Percentiles rank a stretch among this genome's conserved stretches.
Evolutionary conservation across 2,888 invertebrate species (phyloP).

Genomic region (Coenonympha glycerion): DNA sequence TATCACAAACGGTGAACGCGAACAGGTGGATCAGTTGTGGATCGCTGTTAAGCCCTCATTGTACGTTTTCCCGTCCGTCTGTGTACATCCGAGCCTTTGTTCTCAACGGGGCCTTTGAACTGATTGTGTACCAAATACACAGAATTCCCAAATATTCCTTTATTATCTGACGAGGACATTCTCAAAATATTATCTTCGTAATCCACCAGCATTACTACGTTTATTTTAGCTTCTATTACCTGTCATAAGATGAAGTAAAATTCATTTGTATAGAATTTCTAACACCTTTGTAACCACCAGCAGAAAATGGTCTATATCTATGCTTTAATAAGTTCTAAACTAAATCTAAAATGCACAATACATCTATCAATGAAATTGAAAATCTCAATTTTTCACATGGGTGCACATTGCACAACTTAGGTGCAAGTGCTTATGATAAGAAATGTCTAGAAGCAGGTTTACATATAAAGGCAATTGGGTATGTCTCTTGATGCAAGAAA

Average conservation of each 20-base stretch:
- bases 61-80: slow-evolving; percentile 29
- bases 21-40: slow-evolving; percentile 10
- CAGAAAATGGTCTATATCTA: no score
- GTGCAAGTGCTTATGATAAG: no score
- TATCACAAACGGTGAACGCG: not conserved
- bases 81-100: slow-evolving; percentile 32
- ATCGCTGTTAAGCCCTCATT: slow-evolving; percentile 9
- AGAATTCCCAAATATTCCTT: slow-evolving; percentile 32
- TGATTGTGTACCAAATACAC: slow-evolving; percentile 29
- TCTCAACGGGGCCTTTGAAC: slow-evolving; percentile 29
- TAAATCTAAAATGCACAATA: no score
- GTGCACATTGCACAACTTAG: no score
- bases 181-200: not conserved
- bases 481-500: no score
- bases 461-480: no score
- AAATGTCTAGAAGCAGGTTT: no score
- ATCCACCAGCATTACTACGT: not conserved
- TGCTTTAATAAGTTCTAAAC: no score
- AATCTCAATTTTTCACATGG: no score
- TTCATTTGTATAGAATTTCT: not conserved
- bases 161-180: slow-evolving; percentile 19
- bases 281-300: not conserved
- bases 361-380: no score
- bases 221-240: not conserved
- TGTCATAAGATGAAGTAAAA: no score